Base-by-base conservation (phyloP, 2,113 vertebrate genomes). In the Calyptommatus sinebrachiatus region DNA sequence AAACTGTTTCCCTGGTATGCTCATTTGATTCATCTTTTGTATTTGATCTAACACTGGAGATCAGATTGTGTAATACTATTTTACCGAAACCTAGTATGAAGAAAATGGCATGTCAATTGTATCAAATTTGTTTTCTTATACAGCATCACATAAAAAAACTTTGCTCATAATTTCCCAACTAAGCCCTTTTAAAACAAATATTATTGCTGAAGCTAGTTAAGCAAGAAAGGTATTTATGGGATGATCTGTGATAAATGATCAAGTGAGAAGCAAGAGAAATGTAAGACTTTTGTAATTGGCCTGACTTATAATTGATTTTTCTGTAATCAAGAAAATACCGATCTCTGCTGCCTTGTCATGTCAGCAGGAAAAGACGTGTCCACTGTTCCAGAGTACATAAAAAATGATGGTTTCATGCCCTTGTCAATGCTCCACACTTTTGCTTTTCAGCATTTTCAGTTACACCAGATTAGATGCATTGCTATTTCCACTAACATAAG, bases 371-470 rank as follows among this genome's bases (percentile, higher is more conserved):
- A 87, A 81, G 31, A 29, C 81, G 79, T 67, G 87, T 62, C 73
- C 63, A 6, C 50, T 5, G 21, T 67, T 85, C 28, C 77, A 84
- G 71, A 78, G n/a, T 62, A 78, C 67, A 84, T 85, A 85, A 80
- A 81, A 77, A 84, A 71, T 7, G 5, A 24, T 57, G 29, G 26
- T 77, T 89, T 84, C 62, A 76, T 68, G 62, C 2, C 29, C 3
- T 53, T 84, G 60, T 69, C 74, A 74, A 48, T 53, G 29, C 41
- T 63, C 62, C 71, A 69, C n/a, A n/a, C 41, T 77, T 60, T 9
- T 80, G 35, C 50, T 53, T 83, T 86, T 80, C 74, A 66, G 71
- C 68, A 83, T 82, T 85, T 85, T 82, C 60, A 24, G 50, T 63
- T 80, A 68, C 46, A 77, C 53, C 53, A 80, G 57, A 50, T 29